A percentile compares a stretch with the other conserved stretches of the same genome.
phyloP scores from a whole-genome alignment of 2,888 invertebrate species.

The Acanthoscelides obtectus region DNA sequence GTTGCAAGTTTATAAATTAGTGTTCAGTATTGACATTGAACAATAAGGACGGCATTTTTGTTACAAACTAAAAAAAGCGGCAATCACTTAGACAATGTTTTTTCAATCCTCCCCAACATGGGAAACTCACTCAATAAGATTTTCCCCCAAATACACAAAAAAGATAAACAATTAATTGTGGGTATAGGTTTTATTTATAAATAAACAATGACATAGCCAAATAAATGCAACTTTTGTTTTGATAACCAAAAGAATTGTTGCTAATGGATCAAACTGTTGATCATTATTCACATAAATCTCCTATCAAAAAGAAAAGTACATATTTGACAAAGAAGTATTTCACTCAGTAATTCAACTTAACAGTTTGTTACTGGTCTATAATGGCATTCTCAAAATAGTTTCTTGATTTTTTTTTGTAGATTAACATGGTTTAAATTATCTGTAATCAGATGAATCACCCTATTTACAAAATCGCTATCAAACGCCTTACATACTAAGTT shows the following conservation, averaged over 20 bases:
- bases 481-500: conserved; percentile 7
- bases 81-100: no score
- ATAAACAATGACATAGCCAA: not conserved
- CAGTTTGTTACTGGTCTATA: conserved; percentile 2
- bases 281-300: not conserved
- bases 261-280: not conserved
- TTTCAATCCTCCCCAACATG: no score
- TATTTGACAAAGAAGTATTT: not conserved
- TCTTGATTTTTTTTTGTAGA: not conserved
- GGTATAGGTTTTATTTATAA: not conserved
- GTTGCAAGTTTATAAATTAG: no score
- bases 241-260: not conserved
- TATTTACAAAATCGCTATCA: conserved; percentile 3
- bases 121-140: no score
- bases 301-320: not conserved
- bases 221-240: not conserved
- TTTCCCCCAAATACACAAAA: no score
- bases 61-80: no score
- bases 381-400: not conserved
- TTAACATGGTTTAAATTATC: conserved; percentile 2
- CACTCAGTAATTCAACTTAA: not conserved
- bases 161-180: not conserved
- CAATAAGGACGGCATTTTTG: no score
- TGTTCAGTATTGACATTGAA: no score
- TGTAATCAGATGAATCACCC: not conserved